A percentile compares a stretch with the other conserved stretches of the same genome.
These are phyloP conservation scores for Moxostoma hubbsi DNA, from an alignment of 2,797 vertebrate species.

Conservation along the genomic window DNA sequence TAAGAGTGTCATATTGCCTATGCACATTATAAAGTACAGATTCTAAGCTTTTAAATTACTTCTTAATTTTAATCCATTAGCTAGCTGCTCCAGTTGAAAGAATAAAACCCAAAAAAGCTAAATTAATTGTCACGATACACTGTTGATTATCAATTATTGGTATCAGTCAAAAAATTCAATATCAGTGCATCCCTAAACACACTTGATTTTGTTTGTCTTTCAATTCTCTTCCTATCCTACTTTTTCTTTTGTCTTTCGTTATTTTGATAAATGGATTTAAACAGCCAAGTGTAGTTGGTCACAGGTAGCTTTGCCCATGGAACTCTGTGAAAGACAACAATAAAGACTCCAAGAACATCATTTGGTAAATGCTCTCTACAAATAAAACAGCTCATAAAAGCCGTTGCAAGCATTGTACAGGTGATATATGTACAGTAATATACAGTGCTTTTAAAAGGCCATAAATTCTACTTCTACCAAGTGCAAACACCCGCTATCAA, in stretches of 20 bases:
- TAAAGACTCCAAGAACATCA: conserved; percentile 67
- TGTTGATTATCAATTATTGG: too few relatives aligned
- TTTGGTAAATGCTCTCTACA: conserved; percentile 75
- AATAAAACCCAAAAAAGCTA: too few relatives aligned
- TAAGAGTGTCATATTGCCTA: too few relatives aligned
- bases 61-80: too few relatives aligned
- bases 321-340: conserved; percentile 22
- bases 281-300: conserved; percentile 27
- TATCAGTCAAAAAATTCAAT: too few relatives aligned
- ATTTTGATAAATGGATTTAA: conserved; percentile 20
- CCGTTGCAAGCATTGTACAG: conserved; percentile 66
- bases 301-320: conserved; percentile 33
- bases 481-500: conserved; percentile 52
- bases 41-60: too few relatives aligned
- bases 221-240: not conserved
- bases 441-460: conserved; percentile 67
- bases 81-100: too few relatives aligned
- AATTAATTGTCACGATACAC: too few relatives aligned
- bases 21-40: too few relatives aligned
- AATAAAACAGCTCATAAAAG: conserved; percentile 80
- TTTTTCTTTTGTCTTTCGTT: not conserved
- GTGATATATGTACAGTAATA: conserved; percentile 75
- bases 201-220: too few relatives aligned
- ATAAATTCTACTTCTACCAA: conserved; percentile 40
- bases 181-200: too few relatives aligned